phyloP scores from a whole-genome alignment of 2,888 invertebrate species.

The Apantesis nais region DNA sequence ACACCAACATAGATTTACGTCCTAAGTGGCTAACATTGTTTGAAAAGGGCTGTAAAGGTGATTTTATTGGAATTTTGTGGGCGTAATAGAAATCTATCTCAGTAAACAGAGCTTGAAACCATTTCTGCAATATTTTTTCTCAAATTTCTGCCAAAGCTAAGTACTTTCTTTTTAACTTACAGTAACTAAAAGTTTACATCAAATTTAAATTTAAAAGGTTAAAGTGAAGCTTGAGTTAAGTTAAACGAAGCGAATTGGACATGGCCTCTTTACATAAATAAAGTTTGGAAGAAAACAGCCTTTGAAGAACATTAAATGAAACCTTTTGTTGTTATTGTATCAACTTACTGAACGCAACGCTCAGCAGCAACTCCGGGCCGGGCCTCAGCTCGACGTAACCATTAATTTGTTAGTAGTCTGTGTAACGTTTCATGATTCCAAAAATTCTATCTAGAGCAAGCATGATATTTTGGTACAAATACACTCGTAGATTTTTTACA shows the following conservation, averaged over 20 bases:
- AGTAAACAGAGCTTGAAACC: too few relatives aligned
- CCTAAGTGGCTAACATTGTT: too few relatives aligned
- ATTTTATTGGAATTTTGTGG: too few relatives aligned
- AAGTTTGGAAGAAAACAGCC: not conserved
- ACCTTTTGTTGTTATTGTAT: conserved; percentile 12
- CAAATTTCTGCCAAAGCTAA: too few relatives aligned
- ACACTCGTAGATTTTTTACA: not conserved
- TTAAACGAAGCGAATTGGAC: not conserved
- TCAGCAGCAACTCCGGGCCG: not conserved
- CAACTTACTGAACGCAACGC: not conserved
- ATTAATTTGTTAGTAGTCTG: conserved; percentile 1
- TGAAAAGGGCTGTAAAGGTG: too few relatives aligned
- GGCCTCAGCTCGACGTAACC: not conserved
- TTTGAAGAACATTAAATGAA: conserved; percentile 2
- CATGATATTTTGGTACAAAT: not conserved
- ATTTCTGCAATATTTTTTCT: too few relatives aligned
- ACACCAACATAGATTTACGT: too few relatives aligned
- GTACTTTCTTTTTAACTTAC: too few relatives aligned
- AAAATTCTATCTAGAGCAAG: not conserved
- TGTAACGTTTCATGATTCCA: not conserved
- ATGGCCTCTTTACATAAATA: not conserved
- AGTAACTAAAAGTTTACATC: not conserved
- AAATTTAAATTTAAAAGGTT: too few relatives aligned
- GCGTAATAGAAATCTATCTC: too few relatives aligned
- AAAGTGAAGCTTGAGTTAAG: not conserved